Evolutionary conservation across 35 echinoderm and acorn worm genomes (phyloP).

Genomic region (Ophioderma brevispina): DNA sequence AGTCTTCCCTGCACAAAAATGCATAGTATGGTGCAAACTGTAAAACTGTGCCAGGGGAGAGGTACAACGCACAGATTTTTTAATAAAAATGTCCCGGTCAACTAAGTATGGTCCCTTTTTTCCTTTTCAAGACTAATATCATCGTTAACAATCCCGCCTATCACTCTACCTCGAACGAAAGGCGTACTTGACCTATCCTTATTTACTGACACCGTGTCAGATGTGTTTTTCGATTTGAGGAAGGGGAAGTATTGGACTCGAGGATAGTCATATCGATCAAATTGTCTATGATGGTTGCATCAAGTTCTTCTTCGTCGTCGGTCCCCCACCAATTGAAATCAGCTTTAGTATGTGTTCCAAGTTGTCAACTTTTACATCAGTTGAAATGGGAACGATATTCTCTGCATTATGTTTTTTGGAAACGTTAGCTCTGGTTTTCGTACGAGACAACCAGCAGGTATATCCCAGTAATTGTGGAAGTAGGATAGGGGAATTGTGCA

Average conservation of each 20-base stretch:
- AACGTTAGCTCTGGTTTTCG: not conserved
- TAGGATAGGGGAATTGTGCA: not conserved
- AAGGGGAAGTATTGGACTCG: not conserved
- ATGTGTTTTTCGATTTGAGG: not conserved
- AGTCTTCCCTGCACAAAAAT: not conserved
- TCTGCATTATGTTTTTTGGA: not conserved
- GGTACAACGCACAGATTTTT: not conserved
- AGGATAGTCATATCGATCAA: not conserved
- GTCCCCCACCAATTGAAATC: not conserved
- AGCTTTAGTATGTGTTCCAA: not conserved
- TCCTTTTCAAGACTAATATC: not conserved
- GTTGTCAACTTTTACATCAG: not conserved
- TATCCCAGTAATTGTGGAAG: not conserved
- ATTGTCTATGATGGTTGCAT: not conserved
- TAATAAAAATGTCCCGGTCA: not conserved
- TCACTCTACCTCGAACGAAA: not conserved
- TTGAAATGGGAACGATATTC: not conserved
- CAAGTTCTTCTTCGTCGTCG: not conserved
- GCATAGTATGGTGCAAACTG: not conserved
- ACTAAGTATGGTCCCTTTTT: not conserved
- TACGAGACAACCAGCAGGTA: not conserved
- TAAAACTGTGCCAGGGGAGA: not conserved
- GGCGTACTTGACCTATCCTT: not conserved
- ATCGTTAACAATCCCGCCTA: not conserved
- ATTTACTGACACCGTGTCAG: not conserved